These are phyloP conservation scores for Proisotoma minuta DNA, from an alignment of 2,888 invertebrate species.

Conservation along the genomic window DNA sequence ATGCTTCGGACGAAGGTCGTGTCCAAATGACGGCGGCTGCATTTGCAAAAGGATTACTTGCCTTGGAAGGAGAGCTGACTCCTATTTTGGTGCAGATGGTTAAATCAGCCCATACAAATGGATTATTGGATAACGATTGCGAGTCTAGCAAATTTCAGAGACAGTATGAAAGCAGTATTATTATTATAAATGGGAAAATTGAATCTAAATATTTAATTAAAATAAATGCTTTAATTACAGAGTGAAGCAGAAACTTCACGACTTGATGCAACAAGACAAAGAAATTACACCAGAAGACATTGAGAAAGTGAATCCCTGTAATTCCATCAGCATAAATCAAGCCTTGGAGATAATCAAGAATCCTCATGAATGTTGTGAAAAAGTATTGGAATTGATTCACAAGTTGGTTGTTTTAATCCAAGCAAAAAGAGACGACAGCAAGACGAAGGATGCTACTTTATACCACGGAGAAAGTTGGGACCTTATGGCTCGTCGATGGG, in stretches of 20 bases:
- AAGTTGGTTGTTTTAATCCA: conserved; percentile 79
- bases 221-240: conserved; percentile 56
- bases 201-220: neutral
- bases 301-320: conserved; percentile 83
- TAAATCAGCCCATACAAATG: conserved; percentile 98
- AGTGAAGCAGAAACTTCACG: conserved; percentile 91
- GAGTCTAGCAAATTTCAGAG: conserved; percentile 93
- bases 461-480: conserved; percentile 97
- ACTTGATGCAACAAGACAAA: conserved; percentile 82
- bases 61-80: conserved; percentile 95
- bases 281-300: conserved; percentile 81
- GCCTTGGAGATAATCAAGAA: conserved; percentile 94
- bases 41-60: conserved; percentile 95
- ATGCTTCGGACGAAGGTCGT: conserved; percentile 97
- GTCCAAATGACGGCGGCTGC: conserved; percentile 99
- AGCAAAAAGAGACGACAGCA: conserved; percentile 78
- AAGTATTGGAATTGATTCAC: conserved; percentile 81
- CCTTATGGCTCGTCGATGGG: conserved; percentile 93
- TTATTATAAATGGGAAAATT: neutral
- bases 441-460: conserved; percentile 85
- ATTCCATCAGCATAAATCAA: conserved; percentile 82
- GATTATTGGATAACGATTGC: conserved; percentile 86
- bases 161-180: conserved; percentile 61
- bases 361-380: conserved; percentile 86
- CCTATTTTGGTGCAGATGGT: conserved; percentile 99